These are phyloP conservation scores for Drosophila aldrichi DNA, from an alignment of 2,888 invertebrate genomes.

Conservation along the genomic window DNA sequence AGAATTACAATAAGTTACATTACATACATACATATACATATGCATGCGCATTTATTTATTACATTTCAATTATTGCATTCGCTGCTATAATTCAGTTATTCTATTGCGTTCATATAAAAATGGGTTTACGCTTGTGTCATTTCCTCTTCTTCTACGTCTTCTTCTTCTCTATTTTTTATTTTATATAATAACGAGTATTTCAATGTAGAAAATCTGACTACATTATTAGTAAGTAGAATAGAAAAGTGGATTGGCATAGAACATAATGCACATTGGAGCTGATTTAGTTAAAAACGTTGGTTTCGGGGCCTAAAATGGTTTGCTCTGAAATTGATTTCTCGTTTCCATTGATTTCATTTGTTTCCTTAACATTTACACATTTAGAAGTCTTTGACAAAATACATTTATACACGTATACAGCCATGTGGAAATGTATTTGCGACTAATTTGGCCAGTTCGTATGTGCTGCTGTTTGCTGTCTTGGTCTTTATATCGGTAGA, in stretches of 20 bases:
- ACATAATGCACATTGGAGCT: constrained; percentile 50
- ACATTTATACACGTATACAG: constrained; percentile 75
- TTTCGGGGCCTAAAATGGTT: constrained; percentile 33
- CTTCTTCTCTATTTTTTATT: not conserved
- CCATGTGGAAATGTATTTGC: constrained; percentile 52
- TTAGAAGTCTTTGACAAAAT: constrained; percentile 75
- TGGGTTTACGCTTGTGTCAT: constrained; percentile 3
- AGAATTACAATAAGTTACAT: constrained; percentile 72
- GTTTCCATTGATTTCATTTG: constrained; percentile 1
- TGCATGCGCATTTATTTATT: constrained; percentile 26
- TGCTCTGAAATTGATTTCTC: constrained; percentile 16
- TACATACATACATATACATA: constrained; percentile 25
- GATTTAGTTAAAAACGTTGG: constrained; percentile 63
- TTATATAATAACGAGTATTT: constrained; percentile 45
- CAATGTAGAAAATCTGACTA: constrained; percentile 59
- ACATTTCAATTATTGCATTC: constrained; percentile 37
- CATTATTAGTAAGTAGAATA: constrained; percentile 42
- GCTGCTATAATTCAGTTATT: constrained; percentile 37
- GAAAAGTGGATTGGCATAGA: constrained; percentile 53
- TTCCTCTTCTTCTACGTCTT: not conserved
- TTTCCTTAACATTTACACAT: constrained; percentile 66
- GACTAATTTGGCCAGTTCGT: constrained; percentile 72
- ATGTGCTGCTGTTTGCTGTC: constrained; percentile 33
- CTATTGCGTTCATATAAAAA: constrained; percentile 46
- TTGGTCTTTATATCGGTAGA: constrained; percentile 31